These are phyloP conservation scores for Phengaris arion DNA, from an alignment of 2,888 invertebrate species.

Conservation along the genomic window DNA sequence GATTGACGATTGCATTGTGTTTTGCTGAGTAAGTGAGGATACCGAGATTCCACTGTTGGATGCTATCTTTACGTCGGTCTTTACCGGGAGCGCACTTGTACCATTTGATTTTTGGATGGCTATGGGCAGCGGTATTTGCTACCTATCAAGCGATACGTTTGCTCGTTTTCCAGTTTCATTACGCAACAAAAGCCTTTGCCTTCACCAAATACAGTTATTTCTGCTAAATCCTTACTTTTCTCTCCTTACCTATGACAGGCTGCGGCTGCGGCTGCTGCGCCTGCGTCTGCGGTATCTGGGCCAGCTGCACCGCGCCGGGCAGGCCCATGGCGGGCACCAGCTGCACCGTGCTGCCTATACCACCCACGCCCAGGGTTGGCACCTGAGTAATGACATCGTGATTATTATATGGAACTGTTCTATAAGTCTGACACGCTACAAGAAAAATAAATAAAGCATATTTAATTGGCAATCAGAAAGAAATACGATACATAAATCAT, in stretches of 20 bases:
- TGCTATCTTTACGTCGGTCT: too few species aligned
- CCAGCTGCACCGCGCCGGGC: conserved; percentile 61
- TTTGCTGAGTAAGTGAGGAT: too few species aligned
- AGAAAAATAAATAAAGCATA: too few species aligned
- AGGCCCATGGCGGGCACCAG: conserved; percentile 85
- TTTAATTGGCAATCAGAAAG: too few species aligned
- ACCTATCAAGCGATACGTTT: too few species aligned
- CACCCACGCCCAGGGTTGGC: conserved; percentile 85
- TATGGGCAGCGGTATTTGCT: background rate
- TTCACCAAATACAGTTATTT: conserved; percentile 2
- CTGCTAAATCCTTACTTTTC: conserved; percentile 16
- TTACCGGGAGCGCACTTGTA: too few species aligned
- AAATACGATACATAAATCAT: too few species aligned
- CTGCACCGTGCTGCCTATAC: conserved; percentile 91
- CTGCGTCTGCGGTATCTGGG: conserved; percentile 65
- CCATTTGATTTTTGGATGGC: background rate
- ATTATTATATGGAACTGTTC: too few species aligned
- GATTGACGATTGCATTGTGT: too few species aligned
- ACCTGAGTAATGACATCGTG: conserved; percentile 52
- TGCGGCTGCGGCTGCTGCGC: conserved; percentile 54
- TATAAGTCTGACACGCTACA: too few species aligned
- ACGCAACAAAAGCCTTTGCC: background rate
- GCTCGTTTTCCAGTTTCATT: too few species aligned
- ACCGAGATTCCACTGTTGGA: too few species aligned
- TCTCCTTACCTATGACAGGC: conserved; percentile 59